Evolutionary conservation across 2,113 vertebrate species (phyloP).

Genomic region (Erpornis zantholeuca): DNA sequence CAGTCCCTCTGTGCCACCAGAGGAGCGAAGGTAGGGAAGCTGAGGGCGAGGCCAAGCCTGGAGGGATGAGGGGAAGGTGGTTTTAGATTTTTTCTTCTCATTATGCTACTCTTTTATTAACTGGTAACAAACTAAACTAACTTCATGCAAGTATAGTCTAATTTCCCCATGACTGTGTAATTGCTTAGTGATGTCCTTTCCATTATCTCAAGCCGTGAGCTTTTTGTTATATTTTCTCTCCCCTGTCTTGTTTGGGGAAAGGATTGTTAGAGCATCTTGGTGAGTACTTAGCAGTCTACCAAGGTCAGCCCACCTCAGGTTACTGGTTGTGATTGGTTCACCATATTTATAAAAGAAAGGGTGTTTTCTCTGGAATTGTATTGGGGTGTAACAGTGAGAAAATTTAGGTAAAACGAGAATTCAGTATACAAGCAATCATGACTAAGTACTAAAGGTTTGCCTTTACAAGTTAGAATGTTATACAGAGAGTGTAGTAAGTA

Average conservation of each 20-base stretch:
- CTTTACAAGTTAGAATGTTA: not conserved
- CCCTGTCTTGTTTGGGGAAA: not conserved
- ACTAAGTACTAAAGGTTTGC: not conserved
- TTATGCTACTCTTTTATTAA: not conserved
- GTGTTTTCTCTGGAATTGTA: not conserved
- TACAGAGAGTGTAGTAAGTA: not conserved
- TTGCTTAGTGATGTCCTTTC: not conserved
- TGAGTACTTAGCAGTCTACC: not conserved
- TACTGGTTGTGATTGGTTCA: not conserved
- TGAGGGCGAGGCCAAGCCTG: not conserved
- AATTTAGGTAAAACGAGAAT: not conserved
- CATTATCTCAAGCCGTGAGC: not conserved
- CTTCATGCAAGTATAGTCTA: not conserved
- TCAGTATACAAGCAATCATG: not conserved
- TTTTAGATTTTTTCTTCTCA: not conserved
- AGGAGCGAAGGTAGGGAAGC: not conserved
- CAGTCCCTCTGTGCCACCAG: not conserved
- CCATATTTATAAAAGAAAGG: not conserved
- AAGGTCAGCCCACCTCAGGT: not conserved
- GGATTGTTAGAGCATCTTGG: not conserved
- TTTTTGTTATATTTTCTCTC: not conserved
- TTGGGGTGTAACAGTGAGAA: not conserved
- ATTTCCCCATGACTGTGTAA: not conserved
- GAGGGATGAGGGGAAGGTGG: accelerated
- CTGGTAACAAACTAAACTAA: not conserved